Conservation (phyloP, 1,140 invertebrate genomes). For the Reticulitermes speratus region DNA sequence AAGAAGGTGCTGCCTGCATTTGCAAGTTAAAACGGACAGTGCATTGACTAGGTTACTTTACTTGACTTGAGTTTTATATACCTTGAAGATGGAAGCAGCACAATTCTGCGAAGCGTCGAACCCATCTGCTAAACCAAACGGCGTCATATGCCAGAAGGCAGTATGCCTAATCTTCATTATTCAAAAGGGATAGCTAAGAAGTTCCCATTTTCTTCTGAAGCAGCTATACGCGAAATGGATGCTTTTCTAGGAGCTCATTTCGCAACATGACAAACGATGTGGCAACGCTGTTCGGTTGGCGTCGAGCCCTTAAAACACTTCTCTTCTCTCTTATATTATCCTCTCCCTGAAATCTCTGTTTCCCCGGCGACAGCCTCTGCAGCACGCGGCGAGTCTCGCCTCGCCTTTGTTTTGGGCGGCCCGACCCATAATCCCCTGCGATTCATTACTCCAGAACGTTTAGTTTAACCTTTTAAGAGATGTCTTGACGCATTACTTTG, state of each 20-base stretch:
- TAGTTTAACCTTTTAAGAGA: neutral
- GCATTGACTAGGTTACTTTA: no score
- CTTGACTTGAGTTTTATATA: no score
- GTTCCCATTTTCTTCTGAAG: neutral
- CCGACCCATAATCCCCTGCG: neutral
- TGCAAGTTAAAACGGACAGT: no score
- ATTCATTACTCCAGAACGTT: neutral
- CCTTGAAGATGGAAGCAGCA: no score
- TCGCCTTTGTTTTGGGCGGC: neutral
- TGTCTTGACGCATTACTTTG: slow-evolving; percentile 5
- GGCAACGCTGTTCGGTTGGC: slow-evolving; percentile 15
- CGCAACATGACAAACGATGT: slow-evolving; percentile 17
- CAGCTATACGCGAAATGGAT: slow-evolving; percentile 9
- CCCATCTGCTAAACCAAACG: no score
- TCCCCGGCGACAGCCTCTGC: slow-evolving; percentile 3
- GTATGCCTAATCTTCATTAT: no score
- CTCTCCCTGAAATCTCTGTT: slow-evolving; percentile 5
- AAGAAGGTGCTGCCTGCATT: no score
- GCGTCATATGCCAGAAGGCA: no score
- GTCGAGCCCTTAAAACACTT: neutral
- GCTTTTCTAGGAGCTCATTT: slow-evolving; percentile 1
- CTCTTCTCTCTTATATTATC: neutral
- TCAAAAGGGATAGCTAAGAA: neutral
- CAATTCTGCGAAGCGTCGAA: no score
- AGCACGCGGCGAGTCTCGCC: neutral